phyloP scores from a whole-genome alignment of 2,113 vertebrate genomes.

The Phylloscopus whistleri region DNA sequence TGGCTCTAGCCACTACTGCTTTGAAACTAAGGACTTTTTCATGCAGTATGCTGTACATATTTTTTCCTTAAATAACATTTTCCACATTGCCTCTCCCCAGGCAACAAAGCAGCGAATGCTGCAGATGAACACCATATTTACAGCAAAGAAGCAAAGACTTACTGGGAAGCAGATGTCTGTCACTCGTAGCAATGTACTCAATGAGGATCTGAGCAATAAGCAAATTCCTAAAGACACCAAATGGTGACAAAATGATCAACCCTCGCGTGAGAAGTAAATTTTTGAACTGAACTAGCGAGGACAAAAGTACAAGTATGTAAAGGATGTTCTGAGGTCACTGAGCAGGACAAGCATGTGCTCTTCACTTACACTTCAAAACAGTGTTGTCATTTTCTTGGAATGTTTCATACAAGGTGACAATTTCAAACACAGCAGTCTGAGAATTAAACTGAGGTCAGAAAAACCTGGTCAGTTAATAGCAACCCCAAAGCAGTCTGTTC shows the following conservation, averaged over 20 bases:
- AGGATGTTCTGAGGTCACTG: not conserved
- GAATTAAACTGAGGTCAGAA: conserved; percentile 15
- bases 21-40: not conserved
- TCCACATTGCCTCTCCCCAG: not conserved
- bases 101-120: not conserved
- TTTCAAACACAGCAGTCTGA: not conserved
- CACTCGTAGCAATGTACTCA: not conserved
- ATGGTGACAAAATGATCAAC: not conserved
- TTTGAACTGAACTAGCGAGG: not conserved
- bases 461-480: not conserved
- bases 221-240: not conserved
- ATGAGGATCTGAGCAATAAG: not conserved
- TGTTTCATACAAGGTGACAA: not conserved
- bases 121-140: not conserved
- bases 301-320: not conserved
- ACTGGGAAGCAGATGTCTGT: not conserved
- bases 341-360: not conserved
- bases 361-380: not conserved
- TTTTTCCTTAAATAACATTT: not conserved
- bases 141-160: not conserved
- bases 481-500: not conserved
- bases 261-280: not conserved
- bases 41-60: not conserved
- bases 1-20: not conserved
- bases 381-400: conserved; percentile 19